Evolutionary conservation across 2,888 invertebrate genomes (phyloP), one percentile per base, ranked within the genome.

Genomic region (Peribatodes rhomboidaria): DNA sequence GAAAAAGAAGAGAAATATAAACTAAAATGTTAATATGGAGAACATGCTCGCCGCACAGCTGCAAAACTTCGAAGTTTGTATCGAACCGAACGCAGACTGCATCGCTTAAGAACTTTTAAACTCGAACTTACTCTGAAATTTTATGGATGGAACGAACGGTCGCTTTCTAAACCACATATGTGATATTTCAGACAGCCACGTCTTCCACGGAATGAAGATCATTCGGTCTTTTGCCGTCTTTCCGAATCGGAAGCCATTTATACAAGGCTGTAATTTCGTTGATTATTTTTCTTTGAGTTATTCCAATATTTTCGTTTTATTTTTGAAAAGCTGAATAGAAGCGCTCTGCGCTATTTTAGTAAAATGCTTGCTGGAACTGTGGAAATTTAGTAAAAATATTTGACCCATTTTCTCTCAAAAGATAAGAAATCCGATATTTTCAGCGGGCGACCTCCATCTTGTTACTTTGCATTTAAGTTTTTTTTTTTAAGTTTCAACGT

Each of bases 381-480:
- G 13, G 13, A 13, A 11, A 37, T 55, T 52, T 44, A 39, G 47
- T 18, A 37, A 46, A 41, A 60, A 61, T 33, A 42, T 55, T 55
- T 55, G 42, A 55, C 41, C 41, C 27, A 33, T 42, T 61, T 56
- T 10, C 50, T 35, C 16, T 35, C n/a, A 7, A 14, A 18, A 56
- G 56, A 56, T 55, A 46, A 33, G 33, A 46, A 54, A 22, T 42
- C 35, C 10, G 33, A 61, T 56, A 44, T 62, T 56, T 62, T 50
- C 56, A 62, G n/a, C 37, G 37, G 11, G 18, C 33, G 50, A 52
- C 56, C 56, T 62, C 61, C 33, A 39, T 56, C 50, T 61, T 47
- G 54, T 46, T 54, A 54, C 44, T 31, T 39, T 27, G 53, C 53
- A 46, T 37, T 33, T 35, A 55, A 20, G 31, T 20, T 33, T 22